These are phyloP conservation scores for Branchellion lobata DNA, from an alignment of 2,888 invertebrate genomes.

Conservation along the genomic window DNA sequence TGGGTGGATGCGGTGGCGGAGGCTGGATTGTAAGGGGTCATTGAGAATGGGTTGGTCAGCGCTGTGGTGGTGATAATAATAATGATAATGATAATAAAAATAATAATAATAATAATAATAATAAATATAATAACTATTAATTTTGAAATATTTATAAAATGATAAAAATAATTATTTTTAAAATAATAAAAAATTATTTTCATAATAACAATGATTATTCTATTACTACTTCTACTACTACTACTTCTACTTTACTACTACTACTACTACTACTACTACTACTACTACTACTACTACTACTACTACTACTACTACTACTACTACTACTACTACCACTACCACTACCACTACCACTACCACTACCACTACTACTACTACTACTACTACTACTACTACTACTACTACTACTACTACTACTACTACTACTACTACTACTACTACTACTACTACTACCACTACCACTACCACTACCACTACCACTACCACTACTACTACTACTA, in stretches of 20 bases:
- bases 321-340: conserved; percentile 10
- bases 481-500: too few species aligned
- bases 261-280: background rate
- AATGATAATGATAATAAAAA: too few species aligned
- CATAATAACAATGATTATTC: background rate
- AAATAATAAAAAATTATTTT: background rate
- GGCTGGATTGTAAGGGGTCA: conserved; percentile 20
- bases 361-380: background rate
- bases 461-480: too few species aligned
- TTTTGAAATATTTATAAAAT: too few species aligned
- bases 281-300: conserved; percentile 10
- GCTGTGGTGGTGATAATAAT: too few species aligned
- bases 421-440: too few species aligned
- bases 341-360: background rate
- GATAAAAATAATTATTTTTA: background rate
- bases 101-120: too few species aligned
- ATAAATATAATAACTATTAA: too few species aligned
- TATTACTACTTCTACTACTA: background rate
- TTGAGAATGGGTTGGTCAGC: conserved; percentile 42
- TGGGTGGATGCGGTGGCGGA: conserved; percentile 17
- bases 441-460: too few species aligned
- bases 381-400: background rate
- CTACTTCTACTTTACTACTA: background rate
- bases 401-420: background rate
- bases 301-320: conserved; percentile 1